Evolutionary conservation across 2,797 vertebrate genomes (phyloP).

Genomic region (Balearica regulorum): DNA sequence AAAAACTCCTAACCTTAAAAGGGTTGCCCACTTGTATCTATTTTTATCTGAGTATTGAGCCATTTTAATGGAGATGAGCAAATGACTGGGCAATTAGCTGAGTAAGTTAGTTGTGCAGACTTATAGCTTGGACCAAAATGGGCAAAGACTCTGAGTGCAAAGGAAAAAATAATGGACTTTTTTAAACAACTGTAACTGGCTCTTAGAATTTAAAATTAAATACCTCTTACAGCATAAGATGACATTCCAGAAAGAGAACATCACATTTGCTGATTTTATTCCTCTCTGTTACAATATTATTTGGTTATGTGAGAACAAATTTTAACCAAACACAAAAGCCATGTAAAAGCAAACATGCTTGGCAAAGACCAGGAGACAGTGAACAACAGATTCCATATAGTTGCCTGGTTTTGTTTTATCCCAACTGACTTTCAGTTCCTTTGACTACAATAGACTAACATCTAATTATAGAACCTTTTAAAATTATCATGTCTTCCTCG

Average conservation of each 20-base stretch:
- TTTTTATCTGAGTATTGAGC: slow-evolving; percentile 39
- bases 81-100: background rate
- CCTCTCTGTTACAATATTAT: background rate
- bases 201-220: background rate
- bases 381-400: background rate
- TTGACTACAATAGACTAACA: background rate
- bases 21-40: slow-evolving; percentile 26
- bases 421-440: background rate
- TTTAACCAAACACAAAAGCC: background rate
- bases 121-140: background rate
- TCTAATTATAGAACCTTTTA: background rate
- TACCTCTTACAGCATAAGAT: background rate
- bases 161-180: background rate
- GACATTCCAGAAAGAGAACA: background rate
- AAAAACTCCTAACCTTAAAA: background rate
- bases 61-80: slow-evolving; percentile 30
- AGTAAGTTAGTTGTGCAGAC: background rate
- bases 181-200: background rate
- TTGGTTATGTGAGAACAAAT: background rate
- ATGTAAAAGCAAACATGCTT: background rate
- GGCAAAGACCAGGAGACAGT: background rate
- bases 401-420: background rate
- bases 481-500: background rate
- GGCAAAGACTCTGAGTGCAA: background rate
- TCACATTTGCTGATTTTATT: background rate